These are phyloP conservation scores for Bombus affinis DNA, from an alignment of 1,140 invertebrate genomes.

Conservation along the genomic window DNA sequence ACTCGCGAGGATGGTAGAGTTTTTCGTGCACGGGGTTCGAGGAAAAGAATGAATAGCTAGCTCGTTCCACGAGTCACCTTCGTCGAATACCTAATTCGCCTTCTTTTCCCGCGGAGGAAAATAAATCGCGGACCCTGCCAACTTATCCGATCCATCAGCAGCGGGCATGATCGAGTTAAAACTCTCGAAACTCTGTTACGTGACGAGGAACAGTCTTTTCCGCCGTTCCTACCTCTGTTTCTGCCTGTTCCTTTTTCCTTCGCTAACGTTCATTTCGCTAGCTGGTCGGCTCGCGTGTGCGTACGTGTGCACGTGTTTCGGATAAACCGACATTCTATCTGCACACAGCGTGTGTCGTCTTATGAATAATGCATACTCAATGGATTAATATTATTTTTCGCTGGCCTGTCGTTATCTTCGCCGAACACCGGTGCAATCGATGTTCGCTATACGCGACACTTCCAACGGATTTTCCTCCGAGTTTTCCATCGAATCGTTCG, in stretches of 20 bases:
- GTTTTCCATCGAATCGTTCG: not conserved
- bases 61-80: constrained; percentile 27
- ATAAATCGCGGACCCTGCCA: constrained; percentile 23
- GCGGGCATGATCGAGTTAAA: constrained; percentile 30
- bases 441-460: not conserved
- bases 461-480: not conserved
- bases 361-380: constrained; percentile 28
- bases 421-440: constrained; percentile 12
- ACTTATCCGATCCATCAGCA: constrained; percentile 34
- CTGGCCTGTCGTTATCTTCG: constrained; percentile 4
- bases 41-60: constrained; percentile 14
- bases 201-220: not conserved
- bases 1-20: not conserved
- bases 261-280: too few relatives aligned
- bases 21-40: not conserved
- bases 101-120: not conserved
- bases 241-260: not conserved
- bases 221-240: too few relatives aligned
- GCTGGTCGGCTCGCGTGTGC: not conserved
- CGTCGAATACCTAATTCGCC: constrained; percentile 37
- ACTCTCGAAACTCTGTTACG: constrained; percentile 30
- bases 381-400: constrained; percentile 31
- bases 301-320: not conserved
- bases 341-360: not conserved
- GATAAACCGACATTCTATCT: constrained; percentile 18